Conservation (phyloP, 2,888 invertebrate genomes). For the Himalopsyche anomala region DNA sequence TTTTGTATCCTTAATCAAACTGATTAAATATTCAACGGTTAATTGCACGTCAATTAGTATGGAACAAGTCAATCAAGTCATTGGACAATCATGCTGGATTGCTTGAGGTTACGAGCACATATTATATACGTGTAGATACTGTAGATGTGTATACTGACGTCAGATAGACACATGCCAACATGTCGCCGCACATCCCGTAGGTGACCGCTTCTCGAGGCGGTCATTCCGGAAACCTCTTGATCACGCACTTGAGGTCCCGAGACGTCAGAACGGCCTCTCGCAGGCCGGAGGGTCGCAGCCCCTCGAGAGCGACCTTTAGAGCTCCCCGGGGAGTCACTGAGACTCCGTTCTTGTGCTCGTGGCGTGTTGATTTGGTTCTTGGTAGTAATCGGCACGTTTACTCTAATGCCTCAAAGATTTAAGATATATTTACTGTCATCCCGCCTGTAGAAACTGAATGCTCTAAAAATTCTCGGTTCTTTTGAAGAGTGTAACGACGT, state of each 20-base stretch:
- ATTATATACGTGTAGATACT: neutral
- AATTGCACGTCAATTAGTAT: conserved; percentile 18
- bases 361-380: conserved; percentile 32
- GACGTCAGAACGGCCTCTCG: conserved; percentile 29
- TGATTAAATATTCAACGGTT: neutral
- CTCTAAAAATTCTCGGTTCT: neutral
- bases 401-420: conserved; percentile 32
- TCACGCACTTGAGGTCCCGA: conserved; percentile 42
- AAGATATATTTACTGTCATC: neutral
- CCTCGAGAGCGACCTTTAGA: conserved; percentile 27
- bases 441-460: neutral
- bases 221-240: conserved; percentile 39
- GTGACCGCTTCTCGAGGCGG: conserved; percentile 34
- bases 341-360: conserved; percentile 27
- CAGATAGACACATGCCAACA: conserved; percentile 7
- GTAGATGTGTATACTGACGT: neutral
- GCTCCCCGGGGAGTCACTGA: conserved; percentile 14
- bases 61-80: conserved; percentile 28
- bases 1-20: neutral
- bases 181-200: neutral
- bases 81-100: conserved; percentile 27
- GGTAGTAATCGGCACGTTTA: conserved; percentile 39
- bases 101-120: neutral
- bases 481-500: neutral
- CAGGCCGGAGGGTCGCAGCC: conserved; percentile 38